These are phyloP conservation scores for Trinorchestia longiramus DNA, from an alignment of 1,140 invertebrate genomes.

Conservation along the genomic window DNA sequence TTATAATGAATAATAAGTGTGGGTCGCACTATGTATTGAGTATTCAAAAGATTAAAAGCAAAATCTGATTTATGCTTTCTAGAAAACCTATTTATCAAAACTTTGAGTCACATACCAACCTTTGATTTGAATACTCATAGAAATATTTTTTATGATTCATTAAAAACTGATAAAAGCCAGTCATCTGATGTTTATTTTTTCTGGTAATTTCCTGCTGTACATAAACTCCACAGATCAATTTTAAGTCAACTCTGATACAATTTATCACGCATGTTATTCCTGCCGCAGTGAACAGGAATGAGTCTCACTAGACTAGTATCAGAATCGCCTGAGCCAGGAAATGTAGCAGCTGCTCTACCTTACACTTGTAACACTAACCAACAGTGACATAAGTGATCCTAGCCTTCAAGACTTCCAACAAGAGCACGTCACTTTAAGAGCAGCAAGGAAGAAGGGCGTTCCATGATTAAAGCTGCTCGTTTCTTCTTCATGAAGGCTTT, in stretches of 20 bases:
- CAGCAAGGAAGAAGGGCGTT: background rate
- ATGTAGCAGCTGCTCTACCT: too few relatives aligned
- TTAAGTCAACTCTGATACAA: background rate
- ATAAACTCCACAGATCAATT: background rate
- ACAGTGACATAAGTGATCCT: background rate
- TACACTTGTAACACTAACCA: too few relatives aligned
- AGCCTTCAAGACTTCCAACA: background rate
- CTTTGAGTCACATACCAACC: background rate
- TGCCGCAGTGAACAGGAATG: too few relatives aligned
- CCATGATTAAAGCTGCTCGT: background rate
- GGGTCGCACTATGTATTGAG: too few relatives aligned
- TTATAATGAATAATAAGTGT: too few relatives aligned
- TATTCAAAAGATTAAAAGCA: background rate
- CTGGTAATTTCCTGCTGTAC: background rate
- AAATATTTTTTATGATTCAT: background rate
- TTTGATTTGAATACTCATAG: background rate
- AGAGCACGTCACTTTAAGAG: background rate
- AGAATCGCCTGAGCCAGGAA: too few relatives aligned
- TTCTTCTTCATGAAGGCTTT: background rate
- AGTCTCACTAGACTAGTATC: too few relatives aligned
- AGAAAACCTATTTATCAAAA: background rate
- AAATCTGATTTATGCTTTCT: background rate
- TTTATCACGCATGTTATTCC: too few relatives aligned
- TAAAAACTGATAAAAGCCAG: background rate
- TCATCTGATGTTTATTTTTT: background rate